phyloP scores from a whole-genome alignment of 1,140 invertebrate genomes.

The Drosophila pandora region DNA sequence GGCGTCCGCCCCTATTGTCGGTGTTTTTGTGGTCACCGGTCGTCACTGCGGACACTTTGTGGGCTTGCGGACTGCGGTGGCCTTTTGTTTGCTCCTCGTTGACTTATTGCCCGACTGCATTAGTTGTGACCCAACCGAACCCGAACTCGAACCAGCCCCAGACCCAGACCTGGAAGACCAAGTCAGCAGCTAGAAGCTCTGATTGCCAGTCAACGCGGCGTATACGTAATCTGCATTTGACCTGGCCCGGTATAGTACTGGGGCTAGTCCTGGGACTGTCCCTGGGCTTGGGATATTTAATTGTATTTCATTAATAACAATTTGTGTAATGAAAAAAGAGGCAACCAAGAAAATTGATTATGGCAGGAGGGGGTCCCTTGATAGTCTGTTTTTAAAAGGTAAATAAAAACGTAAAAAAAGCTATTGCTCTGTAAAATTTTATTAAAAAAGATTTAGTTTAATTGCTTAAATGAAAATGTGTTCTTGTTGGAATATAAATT shows the following conservation, averaged over 20 bases:
- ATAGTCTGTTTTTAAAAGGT: conserved; percentile 11
- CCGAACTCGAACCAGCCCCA: not conserved
- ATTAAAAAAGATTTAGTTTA: not conserved
- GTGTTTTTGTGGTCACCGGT: conserved; percentile 53
- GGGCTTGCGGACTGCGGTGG: conserved; percentile 60
- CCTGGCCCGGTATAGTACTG: conserved; percentile 1
- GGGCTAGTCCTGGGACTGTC: not conserved
- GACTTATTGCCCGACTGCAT: conserved; percentile 74
- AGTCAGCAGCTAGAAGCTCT: conserved; percentile 34
- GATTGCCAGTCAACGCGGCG: conserved; percentile 58
- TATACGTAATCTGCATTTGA: conserved; percentile 75
- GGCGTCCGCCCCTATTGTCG: conserved; percentile 10
- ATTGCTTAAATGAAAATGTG: not conserved
- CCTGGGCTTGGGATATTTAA: conserved; percentile 60
- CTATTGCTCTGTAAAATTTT: not conserved
- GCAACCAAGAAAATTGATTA: conserved; percentile 21
- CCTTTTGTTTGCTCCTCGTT: conserved; percentile 68
- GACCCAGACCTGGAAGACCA: conserved; percentile 1
- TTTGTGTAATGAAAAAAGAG: conserved; percentile 51
- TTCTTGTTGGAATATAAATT: not conserved
- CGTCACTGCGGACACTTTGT: conserved; percentile 71
- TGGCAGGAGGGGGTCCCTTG: not conserved
- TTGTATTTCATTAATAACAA: conserved; percentile 83
- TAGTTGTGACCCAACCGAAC: conserved; percentile 54
- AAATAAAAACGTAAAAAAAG: not conserved